Conservation (phyloP, 2,113 vertebrate genomes). For the Eleginops maclovinus region DNA sequence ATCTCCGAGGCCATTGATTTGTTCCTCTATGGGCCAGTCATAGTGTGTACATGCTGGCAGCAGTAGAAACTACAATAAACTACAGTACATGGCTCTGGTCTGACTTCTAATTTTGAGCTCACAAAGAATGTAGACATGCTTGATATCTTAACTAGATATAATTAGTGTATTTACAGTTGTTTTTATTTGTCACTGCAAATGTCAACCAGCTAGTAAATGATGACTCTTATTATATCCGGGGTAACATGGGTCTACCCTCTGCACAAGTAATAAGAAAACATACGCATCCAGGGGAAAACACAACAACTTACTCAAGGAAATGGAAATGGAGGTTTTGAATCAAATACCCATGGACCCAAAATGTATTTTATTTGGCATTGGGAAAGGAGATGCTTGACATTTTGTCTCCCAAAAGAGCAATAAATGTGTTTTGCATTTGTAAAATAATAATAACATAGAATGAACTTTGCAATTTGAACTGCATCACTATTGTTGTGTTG, state of each 20-base stretch:
- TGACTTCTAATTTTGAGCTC: neutral
- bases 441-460: neutral
- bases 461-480: slow-evolving; percentile 25
- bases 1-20: neutral
- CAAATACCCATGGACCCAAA: neutral
- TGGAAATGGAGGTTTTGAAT: no score
- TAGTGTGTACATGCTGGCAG: neutral
- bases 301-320: neutral
- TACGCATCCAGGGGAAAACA: neutral
- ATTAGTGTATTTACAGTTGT: neutral
- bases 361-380: neutral
- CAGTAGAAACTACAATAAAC: neutral
- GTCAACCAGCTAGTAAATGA: neutral
- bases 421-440: neutral
- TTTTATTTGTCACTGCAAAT: neutral
- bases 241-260: neutral
- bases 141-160: neutral
- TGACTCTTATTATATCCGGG: neutral
- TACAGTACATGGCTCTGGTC: neutral
- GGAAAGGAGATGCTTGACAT: neutral
- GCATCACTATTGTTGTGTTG: slow-evolving; percentile 28
- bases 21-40: neutral
- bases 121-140: neutral
- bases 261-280: neutral
- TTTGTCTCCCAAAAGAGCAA: neutral